Percentiles rank a stretch among this genome's conserved stretches.
phyloP scores from a whole-genome alignment of 2,113 vertebrate species.

The Macroglossus sobrinus region DNA sequence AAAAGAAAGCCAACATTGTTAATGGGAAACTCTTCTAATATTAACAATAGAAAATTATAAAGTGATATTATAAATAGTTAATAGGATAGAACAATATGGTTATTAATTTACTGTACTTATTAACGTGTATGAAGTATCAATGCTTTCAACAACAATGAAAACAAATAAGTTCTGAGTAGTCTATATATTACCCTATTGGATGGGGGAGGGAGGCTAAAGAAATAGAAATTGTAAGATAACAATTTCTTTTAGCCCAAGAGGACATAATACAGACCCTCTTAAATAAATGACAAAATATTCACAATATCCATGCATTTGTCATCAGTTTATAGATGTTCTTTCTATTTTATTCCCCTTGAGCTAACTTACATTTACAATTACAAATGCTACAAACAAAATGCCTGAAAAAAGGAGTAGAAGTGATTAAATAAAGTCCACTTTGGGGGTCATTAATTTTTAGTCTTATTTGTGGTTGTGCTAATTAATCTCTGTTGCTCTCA shows the following conservation, averaged over 20 bases:
- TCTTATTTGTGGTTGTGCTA: neutral
- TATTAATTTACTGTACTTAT: neutral
- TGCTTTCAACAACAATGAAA: neutral
- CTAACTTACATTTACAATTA: neutral
- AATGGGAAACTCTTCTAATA: conserved; percentile 26
- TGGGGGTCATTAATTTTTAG: neutral
- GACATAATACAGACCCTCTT: neutral
- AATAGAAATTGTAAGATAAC: neutral
- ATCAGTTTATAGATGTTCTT: neutral
- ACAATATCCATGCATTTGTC: neutral
- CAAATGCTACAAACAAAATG: neutral
- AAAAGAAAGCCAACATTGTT: conserved; percentile 13
- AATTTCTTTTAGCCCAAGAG: neutral
- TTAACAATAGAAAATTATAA: conserved; percentile 43
- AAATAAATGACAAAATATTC: neutral
- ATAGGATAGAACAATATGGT: neutral
- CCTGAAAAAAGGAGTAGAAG: neutral
- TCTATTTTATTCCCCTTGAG: neutral
- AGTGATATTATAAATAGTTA: conserved; percentile 33
- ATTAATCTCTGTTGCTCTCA: neutral
- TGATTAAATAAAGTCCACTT: neutral
- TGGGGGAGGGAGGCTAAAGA: neutral
- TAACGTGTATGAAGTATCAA: neutral
- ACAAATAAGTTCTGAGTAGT: neutral
- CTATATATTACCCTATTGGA: neutral